Evolutionary conservation across 2,797 vertebrate species (phyloP), one percentile per base, ranked within the genome.

Genomic region (Picus viridis): DNA sequence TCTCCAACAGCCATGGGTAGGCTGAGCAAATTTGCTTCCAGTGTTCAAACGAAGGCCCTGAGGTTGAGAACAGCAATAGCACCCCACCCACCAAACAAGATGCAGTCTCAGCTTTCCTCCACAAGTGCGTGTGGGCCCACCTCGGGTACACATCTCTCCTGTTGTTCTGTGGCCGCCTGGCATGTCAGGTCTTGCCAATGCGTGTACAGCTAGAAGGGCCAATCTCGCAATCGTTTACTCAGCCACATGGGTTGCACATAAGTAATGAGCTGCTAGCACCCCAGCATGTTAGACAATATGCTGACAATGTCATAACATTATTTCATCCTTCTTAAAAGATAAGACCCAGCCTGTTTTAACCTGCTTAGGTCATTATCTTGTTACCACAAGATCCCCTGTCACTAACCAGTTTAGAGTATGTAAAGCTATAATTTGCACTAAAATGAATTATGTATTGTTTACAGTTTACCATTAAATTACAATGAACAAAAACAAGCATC

Each of bases 381-480:
- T 95, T 93, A 92, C 91, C 95, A 89, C 93, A 94, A 79, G 85
- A 95, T 95, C 71, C 71, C n/a, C 87, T 91, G 85, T 89, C 91
- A 89, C 96, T 84, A 95, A 83, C 85, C 71, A 86, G 83, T 94
- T 95, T 69, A 73, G 74, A 86, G 81, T 58, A 68, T 45, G 68
- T 70, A 91, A 94, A 91, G 89, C 74, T 95, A 71, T 94, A 95
- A 94, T 95, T 96, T 96, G 87, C 87, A 74, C 81, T 77, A 53
- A 95, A 95, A 95, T 95, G 89, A 93, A 94, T 96, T 88, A 94
- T 89, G 92, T 82, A 94, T 93, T 95, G 79, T 94, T 96, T 96
- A 86, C 87, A 92, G 87, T 93, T 95, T 92, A 79, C 64, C 87
- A 96, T 79, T 95, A 95, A 84, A 94, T 93, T 86, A 88, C 83